Base-by-base conservation (phyloP, 1,140 invertebrate genomes). In the Globodera rostochiensis region DNA sequence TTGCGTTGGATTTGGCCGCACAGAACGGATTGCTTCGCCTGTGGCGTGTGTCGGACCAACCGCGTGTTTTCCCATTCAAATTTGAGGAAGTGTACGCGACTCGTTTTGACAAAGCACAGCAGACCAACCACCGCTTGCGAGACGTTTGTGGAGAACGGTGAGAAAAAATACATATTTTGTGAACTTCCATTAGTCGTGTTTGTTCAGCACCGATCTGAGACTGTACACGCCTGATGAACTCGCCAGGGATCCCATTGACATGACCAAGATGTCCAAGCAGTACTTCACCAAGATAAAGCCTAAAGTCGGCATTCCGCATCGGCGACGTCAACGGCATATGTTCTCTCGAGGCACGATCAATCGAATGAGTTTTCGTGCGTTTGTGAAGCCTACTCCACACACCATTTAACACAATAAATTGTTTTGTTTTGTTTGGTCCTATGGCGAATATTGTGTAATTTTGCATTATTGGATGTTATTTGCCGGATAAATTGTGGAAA, bases 1-100 rank as follows among this genome's bases (percentile, higher is more conserved):
- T 90, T 60, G 88, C 88, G 36, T 70, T 86, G 21, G 88, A 89
- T 76, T 80, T 89, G 83, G 88, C 88, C 13, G 86, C 88, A 36
- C 81, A 86, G 70, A 82, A 89, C 66, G 83, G 76, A 13, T 73
- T 89, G 11, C 71, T 88, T 9, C 82, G 82, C 50, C 66, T 85
- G 13, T 90, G 88, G 88, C 67, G 71, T 49, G 80, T 88, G 11
- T 47, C 50, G 6, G 76, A 83, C 64, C 49, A 74, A 11, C 53
- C 60, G 36, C 67, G 71, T 8, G 79, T 87, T 13, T 83, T 77
- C 79, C 77, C 85, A 13, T 83, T 82, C 83, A 77, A 73, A 75
- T 69, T 80, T 57, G 50, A 76, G 25, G 25, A 86, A 25, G 45
- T 45, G 19, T 82, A 86, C 5, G 11, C 74, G n/a, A 53, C 13